Evolutionary conservation across 2,797 vertebrate genomes (phyloP), one percentile per base, ranked within the genome.

Genomic region (Pipistrellus pygmaeus): DNA sequence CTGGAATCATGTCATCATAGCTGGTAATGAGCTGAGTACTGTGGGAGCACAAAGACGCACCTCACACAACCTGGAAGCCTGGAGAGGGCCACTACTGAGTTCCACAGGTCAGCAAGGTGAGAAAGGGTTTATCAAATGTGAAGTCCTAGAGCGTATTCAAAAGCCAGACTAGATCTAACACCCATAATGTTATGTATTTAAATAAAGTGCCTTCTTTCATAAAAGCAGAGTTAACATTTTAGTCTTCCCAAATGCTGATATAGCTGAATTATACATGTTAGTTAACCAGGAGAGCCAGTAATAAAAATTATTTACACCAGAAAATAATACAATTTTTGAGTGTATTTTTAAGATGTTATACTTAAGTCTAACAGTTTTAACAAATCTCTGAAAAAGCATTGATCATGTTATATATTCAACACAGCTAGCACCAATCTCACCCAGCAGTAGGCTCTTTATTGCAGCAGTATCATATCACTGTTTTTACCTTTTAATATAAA

Each of bases 281-380:
- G 23, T 10, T 90, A 88, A 85, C 62, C 9, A 48, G 60, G 44
- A 85, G 10, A 84, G n/a, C 75, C 60, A 85, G 46, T 44, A 92
- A 88, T 78, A 85, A 76, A 88, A 94, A 72, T 68, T 80, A 95
- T 41, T 83, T 77, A 62, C n/a, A 77, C 30, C 32, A 91, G 53
- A 93, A 91, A 94, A 84, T 38, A 88, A 5, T 60, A 38, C 3
- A 72, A 38, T 66, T 76, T 87, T 95, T 77, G 3, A 57, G 12
- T 48, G 15, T 35, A 76, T n/a, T 64, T 94, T 87, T 72, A 75
- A 91, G 48, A 86, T 53, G n/a, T 35, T 41, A 91, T 25, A 41
- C 76, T 82, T 55, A 69, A 27, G 15, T 72, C 5, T 53, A 57
- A 83, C 12, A 23, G 17, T 38, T 93, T 32, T 32, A 87, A 73